Percentiles rank a stretch among this genome's conserved stretches.
phyloP scores from a whole-genome alignment of 2,113 vertebrate species.

The Microcebus lehilahytsara region DNA sequence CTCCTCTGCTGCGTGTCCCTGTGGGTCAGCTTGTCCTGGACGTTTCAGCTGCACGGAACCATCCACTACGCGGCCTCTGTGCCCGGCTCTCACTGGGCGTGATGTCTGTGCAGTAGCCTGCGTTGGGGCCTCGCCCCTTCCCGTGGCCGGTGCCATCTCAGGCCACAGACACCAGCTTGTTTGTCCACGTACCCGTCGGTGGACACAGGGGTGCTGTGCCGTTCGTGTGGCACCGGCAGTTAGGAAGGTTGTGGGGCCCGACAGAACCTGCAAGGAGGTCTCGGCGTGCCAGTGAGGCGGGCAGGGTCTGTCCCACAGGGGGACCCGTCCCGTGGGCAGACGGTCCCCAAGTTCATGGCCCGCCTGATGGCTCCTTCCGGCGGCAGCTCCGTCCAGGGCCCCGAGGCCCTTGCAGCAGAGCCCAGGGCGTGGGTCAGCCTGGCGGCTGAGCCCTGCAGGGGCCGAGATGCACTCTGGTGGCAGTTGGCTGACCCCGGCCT shows the following conservation, averaged over 20 bases:
- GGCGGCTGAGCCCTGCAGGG: neutral
- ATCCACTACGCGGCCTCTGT: too few species aligned
- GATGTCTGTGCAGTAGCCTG: rapidly evolving
- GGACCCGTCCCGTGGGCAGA: too few species aligned
- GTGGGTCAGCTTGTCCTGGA: rapidly evolving
- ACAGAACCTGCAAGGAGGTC: neutral
- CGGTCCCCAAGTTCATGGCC: neutral
- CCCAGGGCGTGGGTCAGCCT: too few species aligned
- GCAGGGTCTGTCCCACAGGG: neutral
- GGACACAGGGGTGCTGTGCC: neutral
- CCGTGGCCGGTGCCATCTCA: rapidly evolving
- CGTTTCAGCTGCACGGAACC: too few species aligned
- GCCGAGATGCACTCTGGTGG: neutral
- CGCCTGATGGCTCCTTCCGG: too few species aligned
- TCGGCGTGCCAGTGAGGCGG: neutral
- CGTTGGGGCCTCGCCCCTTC: rapidly evolving
- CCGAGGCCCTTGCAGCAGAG: neutral
- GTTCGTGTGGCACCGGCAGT: too few species aligned
- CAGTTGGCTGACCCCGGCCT: rapidly evolving
- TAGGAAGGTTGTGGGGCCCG: rapidly evolving
- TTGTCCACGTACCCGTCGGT: rapidly evolving
- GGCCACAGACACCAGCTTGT: neutral
- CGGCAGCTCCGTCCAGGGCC: too few species aligned
- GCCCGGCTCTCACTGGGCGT: rapidly evolving
- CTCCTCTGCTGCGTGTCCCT: rapidly evolving